Evolutionary conservation across 2,888 invertebrate species (phyloP), one percentile per base, ranked within the genome.

Genomic region (Helicoverpa assulta): DNA sequence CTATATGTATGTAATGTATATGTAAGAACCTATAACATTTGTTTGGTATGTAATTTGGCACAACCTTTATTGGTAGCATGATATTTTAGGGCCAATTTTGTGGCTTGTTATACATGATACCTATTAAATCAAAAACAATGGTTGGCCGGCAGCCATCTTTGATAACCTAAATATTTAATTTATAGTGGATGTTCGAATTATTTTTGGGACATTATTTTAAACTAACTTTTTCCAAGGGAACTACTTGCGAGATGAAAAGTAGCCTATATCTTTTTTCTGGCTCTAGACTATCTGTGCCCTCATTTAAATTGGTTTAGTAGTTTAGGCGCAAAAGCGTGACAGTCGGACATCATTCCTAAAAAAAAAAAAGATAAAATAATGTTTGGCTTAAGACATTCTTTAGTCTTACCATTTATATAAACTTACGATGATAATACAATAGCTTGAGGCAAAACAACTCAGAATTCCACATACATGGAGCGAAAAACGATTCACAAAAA

Each of bases 91-190:
- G 21, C 58, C 53, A 53, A 60, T 65, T 62, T 70, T 70, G 80
- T 67, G 53, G 61, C 18, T 65, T 47, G 59, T 57, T 68, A 18
- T 37, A 75, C 76, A 58, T 33, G 61, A 61, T 67, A 33, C 33
- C 8, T 33, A 62, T 62, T 74, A 68, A 80, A 75, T 64, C 55
- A 64, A 65, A 75, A 78, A 69, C 75, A 79, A 62, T 70, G 55
- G 67, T 51, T 58, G 67, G 63, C 64, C 53, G 29, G 52, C 12
- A 60, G 65, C 61, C 64, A 75, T 79, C 67, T 67, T 67, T 62
- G 59, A 67, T 62, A 67, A 75, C 64, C 40, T 67, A 62, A 75
- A 75, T 78, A 70, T 75, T 75, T 51, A 70, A 70, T 75, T 75
- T 51, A 70, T 55, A 54, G 57, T 37, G 26, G 29, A 55, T 53